Evolutionary conservation across 2,797 vertebrate species (phyloP).

Genomic region (Danio jaintianensis): DNA sequence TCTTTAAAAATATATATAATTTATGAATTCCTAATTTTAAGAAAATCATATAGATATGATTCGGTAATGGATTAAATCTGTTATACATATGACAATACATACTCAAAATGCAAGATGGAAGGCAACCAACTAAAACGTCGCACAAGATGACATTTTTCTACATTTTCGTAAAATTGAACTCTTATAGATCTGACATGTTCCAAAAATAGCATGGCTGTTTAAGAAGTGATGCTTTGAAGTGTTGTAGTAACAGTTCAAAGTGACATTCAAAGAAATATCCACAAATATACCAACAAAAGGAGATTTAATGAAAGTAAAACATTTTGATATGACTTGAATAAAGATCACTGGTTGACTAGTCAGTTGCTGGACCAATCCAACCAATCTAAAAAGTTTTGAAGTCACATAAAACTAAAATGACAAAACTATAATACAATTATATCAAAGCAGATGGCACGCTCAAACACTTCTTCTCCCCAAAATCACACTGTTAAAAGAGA

Average conservation of each 20-base stretch:
- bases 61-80: too few species aligned
- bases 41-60: too few species aligned
- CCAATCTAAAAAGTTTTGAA: not conserved
- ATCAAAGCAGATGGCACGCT: constrained; percentile 3
- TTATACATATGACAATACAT: not conserved
- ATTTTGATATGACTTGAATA: not conserved
- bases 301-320: not conserved
- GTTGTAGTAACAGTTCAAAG: not conserved
- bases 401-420: constrained; percentile 18
- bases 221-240: not conserved
- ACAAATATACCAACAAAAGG: not conserved
- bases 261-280: not conserved
- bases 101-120: not conserved
- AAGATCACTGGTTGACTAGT: not conserved
- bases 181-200: not conserved
- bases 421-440: not conserved
- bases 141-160: not conserved
- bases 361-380: not conserved
- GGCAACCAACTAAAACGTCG: not conserved
- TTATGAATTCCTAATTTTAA: too few species aligned
- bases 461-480: not conserved
- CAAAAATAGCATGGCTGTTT: not conserved
- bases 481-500: constrained; percentile 7
- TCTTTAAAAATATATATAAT: too few species aligned
- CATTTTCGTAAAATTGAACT: not conserved